These are phyloP conservation scores for Sigmodon hispidus DNA, from an alignment of 2,113 vertebrate genomes.

Conservation along the genomic window DNA sequence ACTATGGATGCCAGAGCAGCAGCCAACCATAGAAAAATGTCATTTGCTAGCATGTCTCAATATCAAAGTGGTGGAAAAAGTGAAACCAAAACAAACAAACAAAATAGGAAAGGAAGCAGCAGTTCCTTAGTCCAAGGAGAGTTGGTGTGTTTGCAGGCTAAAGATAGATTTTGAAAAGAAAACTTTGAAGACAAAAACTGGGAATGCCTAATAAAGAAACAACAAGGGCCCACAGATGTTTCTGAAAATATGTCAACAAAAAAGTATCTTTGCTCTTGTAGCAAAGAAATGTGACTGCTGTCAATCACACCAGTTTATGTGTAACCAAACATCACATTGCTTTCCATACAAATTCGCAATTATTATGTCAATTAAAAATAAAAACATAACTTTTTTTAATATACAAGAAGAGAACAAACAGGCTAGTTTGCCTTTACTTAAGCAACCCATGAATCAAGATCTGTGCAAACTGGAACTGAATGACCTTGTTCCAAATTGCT, in stretches of 20 bases:
- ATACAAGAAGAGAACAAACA: background rate
- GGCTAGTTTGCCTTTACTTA: background rate
- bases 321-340: background rate
- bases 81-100: background rate
- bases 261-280: background rate
- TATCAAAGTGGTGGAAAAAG: background rate
- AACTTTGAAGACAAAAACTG: background rate
- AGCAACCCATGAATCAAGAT: background rate
- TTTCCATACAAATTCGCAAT: background rate
- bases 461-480: background rate
- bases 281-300: background rate
- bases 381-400: background rate
- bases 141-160: background rate
- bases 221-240: background rate
- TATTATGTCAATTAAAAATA: background rate
- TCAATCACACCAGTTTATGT: background rate
- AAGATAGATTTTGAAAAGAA: background rate
- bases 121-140: background rate
- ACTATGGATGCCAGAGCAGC: background rate
- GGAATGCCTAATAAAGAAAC: background rate
- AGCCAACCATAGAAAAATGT: background rate
- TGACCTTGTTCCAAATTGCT: background rate
- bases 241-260: conserved; percentile 26
- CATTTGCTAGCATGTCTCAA: background rate
- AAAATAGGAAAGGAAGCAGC: background rate